Evolutionary conservation across 1,140 invertebrate species (phyloP).

Genomic region (Acyrthosiphon pisum): DNA sequence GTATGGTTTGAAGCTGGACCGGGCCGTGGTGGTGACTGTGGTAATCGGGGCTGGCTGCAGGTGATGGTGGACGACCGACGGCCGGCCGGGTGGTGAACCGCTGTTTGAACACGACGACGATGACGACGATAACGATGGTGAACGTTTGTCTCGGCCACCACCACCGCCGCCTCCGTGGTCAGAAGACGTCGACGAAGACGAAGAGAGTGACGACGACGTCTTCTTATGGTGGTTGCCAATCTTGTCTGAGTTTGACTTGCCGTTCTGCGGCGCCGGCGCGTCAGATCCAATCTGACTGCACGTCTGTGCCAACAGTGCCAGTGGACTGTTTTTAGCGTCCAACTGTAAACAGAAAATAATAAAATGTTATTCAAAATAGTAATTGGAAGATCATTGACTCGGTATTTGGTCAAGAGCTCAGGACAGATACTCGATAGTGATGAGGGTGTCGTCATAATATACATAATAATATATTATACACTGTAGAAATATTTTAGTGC

Average conservation of each 20-base stretch:
- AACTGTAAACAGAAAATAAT: slow-evolving; percentile 73
- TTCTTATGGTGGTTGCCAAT: slow-evolving; percentile 53
- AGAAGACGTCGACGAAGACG: slow-evolving; percentile 59
- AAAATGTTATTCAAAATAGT: not conserved
- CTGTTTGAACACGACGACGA: slow-evolving; percentile 79
- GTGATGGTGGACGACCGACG: not conserved
- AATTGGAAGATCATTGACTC: not conserved
- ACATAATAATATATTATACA: too few species aligned
- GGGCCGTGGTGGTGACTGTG: slow-evolving; percentile 56
- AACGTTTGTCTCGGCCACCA: slow-evolving; percentile 58
- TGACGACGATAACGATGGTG: slow-evolving; percentile 67
- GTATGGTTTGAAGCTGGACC: slow-evolving; percentile 82
- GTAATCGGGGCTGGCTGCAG: slow-evolving; percentile 25
- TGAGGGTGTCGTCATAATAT: too few species aligned
- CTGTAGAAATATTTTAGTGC: too few species aligned
- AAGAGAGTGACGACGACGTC: slow-evolving; percentile 58
- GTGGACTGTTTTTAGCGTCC: slow-evolving; percentile 96
- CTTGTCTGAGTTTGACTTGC: slow-evolving; percentile 77
- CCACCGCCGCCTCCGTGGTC: not conserved
- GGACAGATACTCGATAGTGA: too few species aligned
- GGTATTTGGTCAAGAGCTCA: too few species aligned
- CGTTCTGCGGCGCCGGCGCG: slow-evolving; percentile 71
- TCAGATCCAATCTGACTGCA: slow-evolving; percentile 98
- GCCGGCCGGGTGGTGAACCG: slow-evolving; percentile 71
- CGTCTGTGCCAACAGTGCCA: slow-evolving; percentile 96